Percentiles rank a stretch among this genome's conserved stretches.
Evolutionary conservation across 1,140 invertebrate species (phyloP).

Genomic region (Musca vetustissima): DNA sequence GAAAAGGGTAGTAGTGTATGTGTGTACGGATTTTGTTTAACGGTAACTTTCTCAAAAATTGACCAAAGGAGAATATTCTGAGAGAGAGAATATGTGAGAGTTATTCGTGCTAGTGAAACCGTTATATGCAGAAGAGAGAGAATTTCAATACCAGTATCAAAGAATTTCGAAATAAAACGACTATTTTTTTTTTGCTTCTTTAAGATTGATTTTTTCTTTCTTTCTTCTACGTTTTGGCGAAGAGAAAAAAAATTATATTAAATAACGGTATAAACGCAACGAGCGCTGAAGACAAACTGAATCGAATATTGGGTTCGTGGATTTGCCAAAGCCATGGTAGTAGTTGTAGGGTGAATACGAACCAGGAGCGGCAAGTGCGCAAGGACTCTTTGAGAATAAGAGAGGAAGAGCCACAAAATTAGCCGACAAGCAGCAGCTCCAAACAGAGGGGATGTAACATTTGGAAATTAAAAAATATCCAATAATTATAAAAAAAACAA

Average conservation of each 20-base stretch:
- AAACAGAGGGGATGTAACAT: no score
- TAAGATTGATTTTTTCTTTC: neutral
- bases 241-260: neutral
- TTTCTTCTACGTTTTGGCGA: neutral
- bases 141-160: neutral
- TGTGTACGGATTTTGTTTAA: neutral
- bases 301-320: neutral
- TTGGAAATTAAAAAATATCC: no score
- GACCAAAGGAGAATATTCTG: neutral
- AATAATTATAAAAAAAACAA: no score
- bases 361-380: slow-evolving; percentile 26
- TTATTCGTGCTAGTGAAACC: neutral
- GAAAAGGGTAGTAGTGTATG: no score
- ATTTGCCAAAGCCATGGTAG: slow-evolving; percentile 34
- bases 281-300: slow-evolving; percentile 51
- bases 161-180: neutral
- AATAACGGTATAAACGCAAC: slow-evolving; percentile 44
- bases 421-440: no score
- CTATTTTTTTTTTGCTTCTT: no score
- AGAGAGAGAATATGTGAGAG: no score
- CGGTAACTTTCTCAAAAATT: neutral
- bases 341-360: slow-evolving; percentile 34
- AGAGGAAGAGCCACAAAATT: no score
- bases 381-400: slow-evolving; percentile 20
- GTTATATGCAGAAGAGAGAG: neutral